phyloP scores from a whole-genome alignment of 2,797 vertebrate species.

The Sebastes trivittatus region DNA sequence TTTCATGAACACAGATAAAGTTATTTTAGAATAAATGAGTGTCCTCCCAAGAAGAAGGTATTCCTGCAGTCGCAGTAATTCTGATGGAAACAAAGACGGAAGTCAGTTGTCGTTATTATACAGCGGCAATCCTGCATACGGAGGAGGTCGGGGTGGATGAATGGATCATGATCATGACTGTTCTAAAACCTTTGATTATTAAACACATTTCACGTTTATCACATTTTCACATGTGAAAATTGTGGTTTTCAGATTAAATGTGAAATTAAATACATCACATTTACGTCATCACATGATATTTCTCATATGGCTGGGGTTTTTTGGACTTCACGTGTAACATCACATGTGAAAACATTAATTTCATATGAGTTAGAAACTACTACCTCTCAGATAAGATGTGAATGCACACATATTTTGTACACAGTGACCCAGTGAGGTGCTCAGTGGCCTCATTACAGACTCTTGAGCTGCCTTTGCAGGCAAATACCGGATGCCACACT shows the following conservation, averaged over 20 bases:
- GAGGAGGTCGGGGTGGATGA: too few species aligned
- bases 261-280: background rate
- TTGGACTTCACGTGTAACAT: background rate
- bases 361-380: background rate
- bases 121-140: background rate
- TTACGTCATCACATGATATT: background rate
- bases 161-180: too few species aligned
- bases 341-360: background rate
- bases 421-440: background rate
- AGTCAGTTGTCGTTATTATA: background rate
- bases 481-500: background rate
- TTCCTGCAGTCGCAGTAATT: background rate
- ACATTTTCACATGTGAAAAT: background rate
- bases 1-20: background rate
- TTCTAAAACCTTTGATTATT: too few species aligned
- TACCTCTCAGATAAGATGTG: background rate
- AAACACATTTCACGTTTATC: background rate
- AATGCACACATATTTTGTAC: background rate
- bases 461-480: background rate
- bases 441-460: background rate
- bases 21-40: background rate
- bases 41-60: background rate
- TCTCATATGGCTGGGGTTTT: background rate
- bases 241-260: background rate
- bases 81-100: background rate